These are phyloP conservation scores for Drosophila santomea DNA, from an alignment of 1,140 invertebrate species.

Conservation along the genomic window DNA sequence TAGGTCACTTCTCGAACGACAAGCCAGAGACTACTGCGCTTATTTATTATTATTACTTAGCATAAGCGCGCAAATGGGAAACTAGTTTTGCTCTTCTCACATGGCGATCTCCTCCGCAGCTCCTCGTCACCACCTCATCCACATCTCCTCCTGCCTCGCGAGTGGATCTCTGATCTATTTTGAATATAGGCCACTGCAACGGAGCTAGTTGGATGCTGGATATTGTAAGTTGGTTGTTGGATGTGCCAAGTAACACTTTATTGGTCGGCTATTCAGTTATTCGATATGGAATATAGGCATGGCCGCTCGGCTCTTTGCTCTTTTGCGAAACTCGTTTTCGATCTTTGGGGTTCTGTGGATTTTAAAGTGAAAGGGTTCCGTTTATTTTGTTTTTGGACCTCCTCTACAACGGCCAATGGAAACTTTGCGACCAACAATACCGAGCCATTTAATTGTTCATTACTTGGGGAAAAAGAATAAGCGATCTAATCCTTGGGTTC, in stretches of 20 bases:
- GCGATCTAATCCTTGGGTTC: constrained; percentile 3
- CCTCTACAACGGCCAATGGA: constrained; percentile 9
- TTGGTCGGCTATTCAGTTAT: constrained; percentile 44
- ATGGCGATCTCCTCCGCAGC: constrained; percentile 40
- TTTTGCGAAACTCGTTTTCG: constrained; percentile 68
- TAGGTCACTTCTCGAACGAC: constrained; percentile 78
- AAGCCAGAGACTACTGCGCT: constrained; percentile 46
- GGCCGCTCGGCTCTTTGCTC: constrained; percentile 42
- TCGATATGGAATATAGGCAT: constrained; percentile 45
- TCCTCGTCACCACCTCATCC: background rate
- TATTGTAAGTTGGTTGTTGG: background rate
- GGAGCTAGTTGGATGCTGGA: constrained; percentile 56
- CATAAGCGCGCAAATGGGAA: constrained; percentile 74
- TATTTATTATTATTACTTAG: constrained; percentile 82
- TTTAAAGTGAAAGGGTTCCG: constrained; percentile 74
- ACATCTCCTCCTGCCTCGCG: constrained; percentile 22
- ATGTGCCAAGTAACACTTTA: constrained; percentile 38
- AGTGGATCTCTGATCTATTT: constrained; percentile 73
- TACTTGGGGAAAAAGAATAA: constrained; percentile 2
- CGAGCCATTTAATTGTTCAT: constrained; percentile 10
- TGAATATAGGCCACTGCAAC: constrained; percentile 81
- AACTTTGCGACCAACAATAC: constrained; percentile 6
- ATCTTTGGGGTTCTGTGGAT: constrained; percentile 58
- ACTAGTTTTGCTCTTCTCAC: constrained; percentile 66
- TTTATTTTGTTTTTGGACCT: constrained; percentile 40